Percentiles rank a stretch among this genome's conserved stretches.
Conservation (phyloP, 2,888 invertebrate species). For the Allolobophora icterica region DNA sequence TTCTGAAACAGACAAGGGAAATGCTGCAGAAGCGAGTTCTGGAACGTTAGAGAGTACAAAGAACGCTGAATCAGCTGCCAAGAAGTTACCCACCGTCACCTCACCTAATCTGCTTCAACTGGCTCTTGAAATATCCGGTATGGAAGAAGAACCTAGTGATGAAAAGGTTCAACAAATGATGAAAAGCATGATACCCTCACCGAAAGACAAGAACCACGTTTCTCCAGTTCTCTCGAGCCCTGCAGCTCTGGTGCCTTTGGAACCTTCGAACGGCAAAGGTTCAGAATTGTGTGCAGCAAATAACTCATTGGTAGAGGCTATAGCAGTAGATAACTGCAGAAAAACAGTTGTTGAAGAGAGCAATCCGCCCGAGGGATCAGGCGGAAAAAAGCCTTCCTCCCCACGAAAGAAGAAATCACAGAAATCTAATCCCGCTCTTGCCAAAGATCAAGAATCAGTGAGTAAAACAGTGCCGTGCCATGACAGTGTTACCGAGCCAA, state of each 20-base stretch:
- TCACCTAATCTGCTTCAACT: slow-evolving; percentile 9
- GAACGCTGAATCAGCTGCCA: background rate
- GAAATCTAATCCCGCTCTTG: background rate
- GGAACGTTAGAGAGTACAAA: background rate
- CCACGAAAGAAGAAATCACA: slow-evolving; percentile 17
- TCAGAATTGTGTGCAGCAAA: background rate
- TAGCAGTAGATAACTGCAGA: background rate
- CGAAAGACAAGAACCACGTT: background rate
- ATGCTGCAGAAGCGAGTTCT: background rate
- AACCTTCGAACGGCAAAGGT: background rate
- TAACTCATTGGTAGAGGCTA: background rate
- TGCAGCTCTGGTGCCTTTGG: background rate
- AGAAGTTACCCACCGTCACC: background rate
- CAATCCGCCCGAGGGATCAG: background rate
- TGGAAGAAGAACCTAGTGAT: background rate
- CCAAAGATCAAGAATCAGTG: background rate
- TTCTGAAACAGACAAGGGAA: background rate
- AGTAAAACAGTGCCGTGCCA: background rate
- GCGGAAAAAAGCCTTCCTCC: background rate
- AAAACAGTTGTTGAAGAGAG: slow-evolving; percentile 6
- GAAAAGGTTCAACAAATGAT: background rate
- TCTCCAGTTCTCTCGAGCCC: background rate
- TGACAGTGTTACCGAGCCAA: background rate
- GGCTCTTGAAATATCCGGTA: background rate
- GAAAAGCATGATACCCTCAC: background rate